phyloP scores from a whole-genome alignment of 2,113 vertebrate species.

The Xiphorhynchus elegans region DNA sequence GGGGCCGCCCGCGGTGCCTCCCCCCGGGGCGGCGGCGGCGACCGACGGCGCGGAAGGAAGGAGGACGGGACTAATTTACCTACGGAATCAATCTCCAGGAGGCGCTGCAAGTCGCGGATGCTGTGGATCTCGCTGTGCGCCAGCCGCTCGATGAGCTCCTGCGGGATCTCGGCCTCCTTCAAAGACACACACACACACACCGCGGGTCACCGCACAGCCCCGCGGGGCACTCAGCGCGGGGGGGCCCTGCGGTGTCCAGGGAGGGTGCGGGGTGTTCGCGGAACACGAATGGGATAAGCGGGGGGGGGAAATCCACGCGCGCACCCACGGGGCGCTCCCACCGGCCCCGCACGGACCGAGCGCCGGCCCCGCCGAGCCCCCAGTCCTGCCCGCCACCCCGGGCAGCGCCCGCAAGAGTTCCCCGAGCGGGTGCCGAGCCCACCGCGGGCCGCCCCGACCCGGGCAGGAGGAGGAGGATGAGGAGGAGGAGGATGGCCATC shows the following conservation, averaged over 20 bases:
- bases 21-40: conserved; percentile 10
- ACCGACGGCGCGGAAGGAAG: conserved; percentile 53
- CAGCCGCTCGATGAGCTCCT: conserved; percentile 92
- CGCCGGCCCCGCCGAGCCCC: too few relatives aligned
- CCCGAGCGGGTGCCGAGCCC: background rate
- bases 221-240: background rate
- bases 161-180: conserved; percentile 93
- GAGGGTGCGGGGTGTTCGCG: background rate
- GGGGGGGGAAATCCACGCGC: background rate
- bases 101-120: conserved; percentile 98
- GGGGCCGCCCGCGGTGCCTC: background rate
- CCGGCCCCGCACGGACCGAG: background rate
- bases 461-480: background rate
- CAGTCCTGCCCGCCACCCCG: background rate
- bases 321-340: background rate
- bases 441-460: background rate
- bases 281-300: background rate
- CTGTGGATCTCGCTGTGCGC: conserved; percentile 96
- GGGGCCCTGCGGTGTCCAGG: background rate
- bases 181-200: conserved; percentile 48
- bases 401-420: background rate
- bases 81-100: conserved; percentile 98
- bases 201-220: conserved; percentile 45
- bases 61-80: conserved; percentile 93
- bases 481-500: background rate